Conservation (phyloP, 2,888 invertebrate genomes). For the Cosmia pyralina region DNA sequence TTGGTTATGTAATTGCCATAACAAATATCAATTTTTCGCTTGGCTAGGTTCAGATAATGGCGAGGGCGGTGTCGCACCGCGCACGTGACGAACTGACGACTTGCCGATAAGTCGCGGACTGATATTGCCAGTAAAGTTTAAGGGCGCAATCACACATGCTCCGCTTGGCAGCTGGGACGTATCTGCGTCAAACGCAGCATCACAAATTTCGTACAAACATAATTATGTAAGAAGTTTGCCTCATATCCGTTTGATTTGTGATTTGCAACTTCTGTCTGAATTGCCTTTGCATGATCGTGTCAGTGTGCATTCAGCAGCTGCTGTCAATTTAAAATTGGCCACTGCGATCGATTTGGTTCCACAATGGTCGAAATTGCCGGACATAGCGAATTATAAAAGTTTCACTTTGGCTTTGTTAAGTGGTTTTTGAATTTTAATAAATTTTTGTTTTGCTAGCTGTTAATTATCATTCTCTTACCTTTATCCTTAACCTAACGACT, state of each 20-base stretch:
- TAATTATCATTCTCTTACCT: neutral
- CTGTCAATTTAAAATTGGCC: slow-evolving; percentile 13
- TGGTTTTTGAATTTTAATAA: slow-evolving; percentile 18
- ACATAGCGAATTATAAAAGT: slow-evolving; percentile 2
- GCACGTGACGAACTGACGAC: slow-evolving; percentile 40
- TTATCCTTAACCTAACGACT: neutral
- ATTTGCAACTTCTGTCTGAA: slow-evolving; percentile 36
- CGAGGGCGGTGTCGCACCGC: slow-evolving; percentile 47
- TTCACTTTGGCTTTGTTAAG: neutral
- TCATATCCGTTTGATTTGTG: slow-evolving; percentile 23
- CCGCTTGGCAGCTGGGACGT: slow-evolving; percentile 31
- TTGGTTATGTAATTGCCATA: slow-evolving; percentile 70
- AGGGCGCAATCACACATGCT: slow-evolving; percentile 54
- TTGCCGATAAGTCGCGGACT: slow-evolving; percentile 49
- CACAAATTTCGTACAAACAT: slow-evolving; percentile 10
- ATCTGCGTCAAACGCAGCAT: slow-evolving; percentile 15
- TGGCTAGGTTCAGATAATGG: slow-evolving; percentile 73
- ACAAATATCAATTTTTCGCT: slow-evolving; percentile 83
- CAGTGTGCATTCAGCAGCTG: slow-evolving; percentile 23
- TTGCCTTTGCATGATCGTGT: slow-evolving; percentile 10
- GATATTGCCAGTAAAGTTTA: slow-evolving; percentile 50
- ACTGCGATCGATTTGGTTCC: neutral
- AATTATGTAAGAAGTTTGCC: slow-evolving; percentile 15
- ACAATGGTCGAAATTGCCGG: neutral
- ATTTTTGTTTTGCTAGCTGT: neutral